A percentile compares a stretch with the other conserved stretches of the same genome.
Conservation (phyloP, 2,113 vertebrate species). For the Melanocharis versteri region DNA sequence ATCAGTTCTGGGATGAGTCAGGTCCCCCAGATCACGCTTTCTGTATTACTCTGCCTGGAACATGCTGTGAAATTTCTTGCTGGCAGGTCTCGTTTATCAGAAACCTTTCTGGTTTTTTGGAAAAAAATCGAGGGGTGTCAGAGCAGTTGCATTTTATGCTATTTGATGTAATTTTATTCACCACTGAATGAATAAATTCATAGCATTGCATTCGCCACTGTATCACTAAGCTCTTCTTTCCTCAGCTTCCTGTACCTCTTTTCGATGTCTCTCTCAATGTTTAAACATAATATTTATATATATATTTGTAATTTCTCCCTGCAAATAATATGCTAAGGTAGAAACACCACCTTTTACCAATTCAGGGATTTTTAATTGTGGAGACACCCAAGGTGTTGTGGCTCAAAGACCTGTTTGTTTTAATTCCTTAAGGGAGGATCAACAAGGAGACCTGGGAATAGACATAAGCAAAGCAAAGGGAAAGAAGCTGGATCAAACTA, state of each 20-base stretch:
- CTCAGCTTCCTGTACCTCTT: background rate
- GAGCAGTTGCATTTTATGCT: background rate
- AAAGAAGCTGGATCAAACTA: background rate
- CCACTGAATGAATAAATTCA: background rate
- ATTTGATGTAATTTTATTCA: background rate
- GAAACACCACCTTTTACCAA: background rate
- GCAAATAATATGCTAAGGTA: background rate
- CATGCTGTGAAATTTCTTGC: background rate
- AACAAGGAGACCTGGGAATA: background rate
- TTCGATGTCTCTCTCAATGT: background rate
- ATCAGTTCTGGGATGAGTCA: conserved; percentile 55
- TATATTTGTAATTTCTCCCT: background rate
- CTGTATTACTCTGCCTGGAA: conserved; percentile 51
- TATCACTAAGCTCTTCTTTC: background rate
- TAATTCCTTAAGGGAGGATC: background rate
- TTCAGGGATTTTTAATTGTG: background rate
- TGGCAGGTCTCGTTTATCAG: conserved; percentile 29
- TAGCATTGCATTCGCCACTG: background rate
- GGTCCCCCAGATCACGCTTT: background rate
- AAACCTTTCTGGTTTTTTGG: background rate
- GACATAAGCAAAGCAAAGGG: background rate
- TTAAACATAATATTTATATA: background rate
- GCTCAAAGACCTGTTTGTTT: background rate
- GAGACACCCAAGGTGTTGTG: background rate
- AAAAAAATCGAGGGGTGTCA: background rate